Percentiles rank a stretch among this genome's conserved stretches.
phyloP scores from a whole-genome alignment of 1,140 invertebrate species.

The Microvelia longipes region DNA sequence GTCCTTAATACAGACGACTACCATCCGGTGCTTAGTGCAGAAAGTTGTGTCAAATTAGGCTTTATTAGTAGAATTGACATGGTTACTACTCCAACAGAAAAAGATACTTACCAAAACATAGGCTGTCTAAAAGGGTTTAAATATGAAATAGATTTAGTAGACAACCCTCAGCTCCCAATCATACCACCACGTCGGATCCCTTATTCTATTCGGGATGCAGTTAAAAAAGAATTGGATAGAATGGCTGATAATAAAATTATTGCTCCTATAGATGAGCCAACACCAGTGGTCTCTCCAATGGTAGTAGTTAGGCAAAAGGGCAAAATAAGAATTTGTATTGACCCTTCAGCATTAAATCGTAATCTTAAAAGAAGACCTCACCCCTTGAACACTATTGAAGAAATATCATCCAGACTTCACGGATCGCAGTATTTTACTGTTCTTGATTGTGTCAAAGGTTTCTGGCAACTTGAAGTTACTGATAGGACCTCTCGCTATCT shows the following conservation, averaged over 20 bases:
- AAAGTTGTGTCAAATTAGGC: not conserved
- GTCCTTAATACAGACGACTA: not conserved
- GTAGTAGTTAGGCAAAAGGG: constrained; percentile 8
- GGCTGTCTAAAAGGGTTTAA: constrained; percentile 10
- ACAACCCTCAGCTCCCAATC: constrained; percentile 8
- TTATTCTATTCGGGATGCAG: constrained; percentile 6
- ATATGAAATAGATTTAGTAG: constrained; percentile 11
- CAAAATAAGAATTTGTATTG: constrained; percentile 7
- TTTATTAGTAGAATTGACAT: not conserved
- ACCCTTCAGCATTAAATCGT: constrained; percentile 5
- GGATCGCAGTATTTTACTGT: constrained; percentile 7
- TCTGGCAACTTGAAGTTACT: constrained; percentile 12
- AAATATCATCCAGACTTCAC: constrained; percentile 8
- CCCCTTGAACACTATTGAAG: constrained; percentile 10
- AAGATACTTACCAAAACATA: constrained; percentile 1
- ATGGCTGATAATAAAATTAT: constrained; percentile 9
- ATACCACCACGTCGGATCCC: constrained; percentile 8
- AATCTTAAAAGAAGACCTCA: constrained; percentile 10
- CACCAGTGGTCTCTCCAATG: constrained; percentile 11
- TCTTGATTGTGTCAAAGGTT: constrained; percentile 11
- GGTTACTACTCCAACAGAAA: not conserved
- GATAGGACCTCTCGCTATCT: constrained; percentile 4
- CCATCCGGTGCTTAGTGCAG: not conserved
- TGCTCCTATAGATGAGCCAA: constrained; percentile 10
- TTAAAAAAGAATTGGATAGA: constrained; percentile 10